These are phyloP conservation scores for Flabesymbios commensalis DNA, from an alignment of 2,888 invertebrate genomes.

Conservation along the genomic window DNA sequence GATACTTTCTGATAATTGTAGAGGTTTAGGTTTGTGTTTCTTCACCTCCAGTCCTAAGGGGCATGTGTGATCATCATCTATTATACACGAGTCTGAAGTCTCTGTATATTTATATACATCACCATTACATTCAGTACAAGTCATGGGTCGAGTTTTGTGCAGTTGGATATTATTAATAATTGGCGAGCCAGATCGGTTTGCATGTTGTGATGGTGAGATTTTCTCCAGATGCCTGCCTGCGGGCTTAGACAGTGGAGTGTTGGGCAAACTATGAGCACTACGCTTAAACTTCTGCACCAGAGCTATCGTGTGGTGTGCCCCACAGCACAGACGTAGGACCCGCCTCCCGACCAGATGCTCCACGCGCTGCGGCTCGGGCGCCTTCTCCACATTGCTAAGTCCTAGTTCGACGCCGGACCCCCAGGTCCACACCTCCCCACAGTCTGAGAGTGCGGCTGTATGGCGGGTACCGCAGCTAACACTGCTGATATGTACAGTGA, in stretches of 20 bases:
- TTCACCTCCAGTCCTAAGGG: slow-evolving; percentile 30
- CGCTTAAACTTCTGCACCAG: slow-evolving; percentile 48
- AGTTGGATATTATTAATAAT: slow-evolving; percentile 7
- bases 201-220: too few relatives aligned
- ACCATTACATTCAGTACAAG: slow-evolving; percentile 44
- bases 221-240: neutral
- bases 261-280: slow-evolving; percentile 18
- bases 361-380: slow-evolving; percentile 42
- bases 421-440: slow-evolving; percentile 57
- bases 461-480: slow-evolving; percentile 50
- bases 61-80: slow-evolving; percentile 40
- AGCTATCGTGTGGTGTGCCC: slow-evolving; percentile 51
- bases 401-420: slow-evolving; percentile 53
- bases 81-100: slow-evolving; percentile 43
- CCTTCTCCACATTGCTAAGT: slow-evolving; percentile 31
- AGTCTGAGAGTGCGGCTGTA: slow-evolving; percentile 48
- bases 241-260: slow-evolving; percentile 14
- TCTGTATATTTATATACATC: slow-evolving; percentile 48
- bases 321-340: slow-evolving; percentile 51
- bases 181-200: slow-evolving; percentile 10
- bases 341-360: slow-evolving; percentile 41
- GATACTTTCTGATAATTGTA: neutral
- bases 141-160: slow-evolving; percentile 35
- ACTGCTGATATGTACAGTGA: slow-evolving; percentile 11
- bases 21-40: slow-evolving; percentile 26